These are phyloP conservation scores for Notolepis coatsorum DNA, from an alignment of 2,797 vertebrate genomes.

Conservation along the genomic window DNA sequence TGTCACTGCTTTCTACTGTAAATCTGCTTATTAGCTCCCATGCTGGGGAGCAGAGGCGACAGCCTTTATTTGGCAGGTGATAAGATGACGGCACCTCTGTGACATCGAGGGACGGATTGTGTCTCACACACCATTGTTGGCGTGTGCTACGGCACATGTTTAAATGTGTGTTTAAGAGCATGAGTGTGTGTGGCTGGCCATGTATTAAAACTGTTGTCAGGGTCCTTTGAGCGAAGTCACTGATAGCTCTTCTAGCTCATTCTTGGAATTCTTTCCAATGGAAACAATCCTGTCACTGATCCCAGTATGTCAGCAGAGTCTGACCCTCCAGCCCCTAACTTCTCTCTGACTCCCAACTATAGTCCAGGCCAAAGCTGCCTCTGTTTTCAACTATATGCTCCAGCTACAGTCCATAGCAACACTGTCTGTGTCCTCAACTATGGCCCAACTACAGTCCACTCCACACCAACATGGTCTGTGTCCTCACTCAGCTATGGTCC, in stretches of 20 bases:
- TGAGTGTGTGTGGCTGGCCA: slow-evolving; percentile 48
- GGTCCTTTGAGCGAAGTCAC: slow-evolving; percentile 77
- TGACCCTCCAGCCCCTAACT: slow-evolving; percentile 72
- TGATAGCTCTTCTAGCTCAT: slow-evolving; percentile 85
- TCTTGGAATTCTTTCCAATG: slow-evolving; percentile 88
- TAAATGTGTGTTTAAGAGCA: slow-evolving; percentile 42
- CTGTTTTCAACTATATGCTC: too few relatives aligned
- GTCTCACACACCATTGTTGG: slow-evolving; percentile 55
- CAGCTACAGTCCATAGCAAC: too few relatives aligned
- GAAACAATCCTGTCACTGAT: slow-evolving; percentile 85
- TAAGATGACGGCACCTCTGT: slow-evolving; percentile 12
- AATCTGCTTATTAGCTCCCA: slow-evolving; percentile 3
- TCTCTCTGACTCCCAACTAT: slow-evolving; percentile 62
- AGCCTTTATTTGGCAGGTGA: slow-evolving; percentile 27
- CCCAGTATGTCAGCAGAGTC: slow-evolving; percentile 81
- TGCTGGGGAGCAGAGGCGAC: slow-evolving; percentile 26
- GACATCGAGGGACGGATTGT: slow-evolving; percentile 37
- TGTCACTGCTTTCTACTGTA: slow-evolving; percentile 3
- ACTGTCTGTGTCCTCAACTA: too few relatives aligned
- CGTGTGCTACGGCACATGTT: slow-evolving; percentile 46
- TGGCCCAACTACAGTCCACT: too few relatives aligned
- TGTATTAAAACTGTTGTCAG: slow-evolving; percentile 75
- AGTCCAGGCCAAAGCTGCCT: slow-evolving; percentile 65
- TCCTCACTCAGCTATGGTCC: too few relatives aligned
- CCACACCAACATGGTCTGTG: too few relatives aligned